These are phyloP conservation scores for Hirundo rustica DNA, from an alignment of 2,797 vertebrate species.

Conservation along the genomic window DNA sequence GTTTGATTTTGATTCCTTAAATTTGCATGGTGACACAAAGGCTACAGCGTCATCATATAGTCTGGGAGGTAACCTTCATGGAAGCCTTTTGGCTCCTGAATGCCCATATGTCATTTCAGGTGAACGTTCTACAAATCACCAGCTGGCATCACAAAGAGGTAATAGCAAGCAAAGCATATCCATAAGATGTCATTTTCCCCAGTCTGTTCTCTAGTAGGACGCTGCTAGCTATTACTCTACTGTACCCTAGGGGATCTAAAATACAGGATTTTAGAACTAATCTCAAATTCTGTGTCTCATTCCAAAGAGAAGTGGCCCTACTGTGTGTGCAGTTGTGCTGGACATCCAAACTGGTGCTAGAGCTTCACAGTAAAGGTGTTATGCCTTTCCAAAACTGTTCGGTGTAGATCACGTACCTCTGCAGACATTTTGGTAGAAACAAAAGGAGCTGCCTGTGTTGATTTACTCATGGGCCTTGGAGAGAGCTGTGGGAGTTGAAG, in stretches of 20 bases:
- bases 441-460: neutral
- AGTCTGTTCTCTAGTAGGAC: neutral
- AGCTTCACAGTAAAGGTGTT: neutral
- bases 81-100: neutral
- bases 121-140: neutral
- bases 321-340: neutral
- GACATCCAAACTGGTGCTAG: neutral
- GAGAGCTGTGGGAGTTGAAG: neutral
- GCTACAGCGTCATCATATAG: neutral
- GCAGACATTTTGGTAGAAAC: neutral
- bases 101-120: neutral
- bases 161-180: neutral
- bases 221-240: neutral
- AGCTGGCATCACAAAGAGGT: neutral
- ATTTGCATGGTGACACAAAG: neutral
- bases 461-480: neutral
- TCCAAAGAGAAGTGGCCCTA: neutral
- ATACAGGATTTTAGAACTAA: neutral
- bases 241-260: neutral
- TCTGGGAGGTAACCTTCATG: neutral
- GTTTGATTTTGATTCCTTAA: neutral
- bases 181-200: neutral
- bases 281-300: neutral
- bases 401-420: neutral
- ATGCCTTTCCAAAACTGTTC: neutral